These are phyloP conservation scores for Hycleus cichorii DNA, from an alignment of 1,140 invertebrate species.

Conservation along the genomic window DNA sequence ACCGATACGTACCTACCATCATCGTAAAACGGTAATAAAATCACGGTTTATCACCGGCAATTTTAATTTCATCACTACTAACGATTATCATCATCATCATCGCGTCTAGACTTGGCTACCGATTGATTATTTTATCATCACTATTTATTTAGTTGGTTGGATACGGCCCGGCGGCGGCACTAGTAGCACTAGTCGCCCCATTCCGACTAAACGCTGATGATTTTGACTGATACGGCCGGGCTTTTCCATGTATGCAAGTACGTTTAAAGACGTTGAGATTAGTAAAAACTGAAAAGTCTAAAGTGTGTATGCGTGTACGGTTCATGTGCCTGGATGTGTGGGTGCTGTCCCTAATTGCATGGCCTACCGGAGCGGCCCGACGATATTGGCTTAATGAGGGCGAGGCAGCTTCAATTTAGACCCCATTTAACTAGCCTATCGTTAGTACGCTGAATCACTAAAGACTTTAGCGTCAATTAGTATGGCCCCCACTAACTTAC, in stretches of 20 bases:
- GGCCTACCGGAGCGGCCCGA: conserved; percentile 37
- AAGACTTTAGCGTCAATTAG: conserved; percentile 42
- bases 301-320: conserved; percentile 23
- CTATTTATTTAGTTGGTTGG: neutral
- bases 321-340: conserved; percentile 5
- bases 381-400: conserved; percentile 41
- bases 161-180: no score
- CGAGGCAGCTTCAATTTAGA: conserved; percentile 41
- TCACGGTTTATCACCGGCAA: conserved; percentile 2
- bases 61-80: neutral
- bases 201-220: neutral
- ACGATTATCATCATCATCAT: neutral
- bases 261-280: neutral
- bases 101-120: neutral
- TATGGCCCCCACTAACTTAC: conserved; percentile 40
- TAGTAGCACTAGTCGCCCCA: no score
- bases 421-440: conserved; percentile 43
- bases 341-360: conserved; percentile 32
- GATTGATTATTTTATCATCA: neutral
- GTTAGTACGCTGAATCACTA: conserved; percentile 40
- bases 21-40: conserved; percentile 14
- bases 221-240: neutral
- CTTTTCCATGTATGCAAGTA: no score
- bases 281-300: conserved; percentile 3
- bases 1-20: conserved; percentile 28